phyloP scores from a whole-genome alignment of 2,888 invertebrate species.

The Onchidella celtica region DNA sequence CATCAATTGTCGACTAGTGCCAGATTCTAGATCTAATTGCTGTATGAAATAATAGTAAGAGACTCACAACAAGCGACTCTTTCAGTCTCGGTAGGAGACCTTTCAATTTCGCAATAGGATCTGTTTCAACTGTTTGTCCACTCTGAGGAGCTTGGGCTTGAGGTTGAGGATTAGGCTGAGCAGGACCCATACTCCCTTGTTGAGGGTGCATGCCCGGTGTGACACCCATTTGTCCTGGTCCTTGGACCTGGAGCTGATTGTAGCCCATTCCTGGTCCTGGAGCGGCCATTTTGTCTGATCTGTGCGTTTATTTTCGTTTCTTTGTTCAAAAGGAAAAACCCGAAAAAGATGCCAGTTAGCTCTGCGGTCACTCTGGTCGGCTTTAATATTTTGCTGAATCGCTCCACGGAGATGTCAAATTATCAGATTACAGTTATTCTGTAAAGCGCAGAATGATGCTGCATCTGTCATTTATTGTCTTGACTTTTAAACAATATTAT shows the following conservation, averaged over 20 bases:
- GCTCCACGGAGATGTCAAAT: too few species aligned
- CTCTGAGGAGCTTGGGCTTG: constrained; percentile 49
- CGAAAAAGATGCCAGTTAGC: too few species aligned
- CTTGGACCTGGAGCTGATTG: constrained; percentile 11
- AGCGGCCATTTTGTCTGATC: constrained; percentile 39
- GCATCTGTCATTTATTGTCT: too few species aligned
- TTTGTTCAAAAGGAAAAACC: too few species aligned
- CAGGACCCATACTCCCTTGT: constrained; percentile 27
- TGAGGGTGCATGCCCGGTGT: constrained; percentile 19
- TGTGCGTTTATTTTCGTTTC: too few species aligned
- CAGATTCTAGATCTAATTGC: too few species aligned
- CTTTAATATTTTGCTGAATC: too few species aligned
- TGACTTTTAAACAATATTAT: too few species aligned
- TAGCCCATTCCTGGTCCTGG: constrained; percentile 6
- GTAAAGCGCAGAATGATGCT: too few species aligned
- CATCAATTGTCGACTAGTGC: too few species aligned
- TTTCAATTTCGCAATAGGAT: constrained; percentile 69
- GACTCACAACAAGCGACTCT: constrained; percentile 67
- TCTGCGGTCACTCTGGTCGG: too few species aligned
- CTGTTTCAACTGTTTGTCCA: constrained; percentile 59
- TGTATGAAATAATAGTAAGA: neutral
- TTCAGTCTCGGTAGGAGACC: constrained; percentile 67
- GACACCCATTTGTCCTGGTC: constrained; percentile 15
- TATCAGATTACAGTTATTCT: too few species aligned
- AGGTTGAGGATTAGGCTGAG: constrained; percentile 50